A percentile compares a stretch with the other conserved stretches of the same genome.
Evolutionary conservation across 2,888 invertebrate genomes (phyloP).

Genomic region (Bedellia somnulentella): DNA sequence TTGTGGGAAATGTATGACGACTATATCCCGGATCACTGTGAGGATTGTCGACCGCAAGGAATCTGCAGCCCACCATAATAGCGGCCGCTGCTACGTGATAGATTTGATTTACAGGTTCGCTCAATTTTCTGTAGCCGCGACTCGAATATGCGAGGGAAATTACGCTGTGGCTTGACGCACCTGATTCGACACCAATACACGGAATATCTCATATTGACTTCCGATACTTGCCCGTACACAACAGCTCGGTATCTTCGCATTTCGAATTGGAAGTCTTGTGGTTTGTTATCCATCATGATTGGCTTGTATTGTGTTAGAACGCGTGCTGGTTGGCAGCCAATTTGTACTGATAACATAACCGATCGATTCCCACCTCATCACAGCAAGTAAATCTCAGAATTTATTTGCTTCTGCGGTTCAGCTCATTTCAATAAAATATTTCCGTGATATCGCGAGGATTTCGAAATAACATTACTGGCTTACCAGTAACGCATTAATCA

Average conservation of each 20-base stretch:
- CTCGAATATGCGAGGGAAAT: slow-evolving; percentile 27
- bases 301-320: no score
- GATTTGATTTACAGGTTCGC: slow-evolving; percentile 53
- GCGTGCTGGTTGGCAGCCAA: no score
- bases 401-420: background rate
- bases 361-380: no score
- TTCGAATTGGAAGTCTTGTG: no score
- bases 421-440: background rate
- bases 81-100: slow-evolving; percentile 42
- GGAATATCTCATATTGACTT: slow-evolving; percentile 15
- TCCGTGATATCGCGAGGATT: background rate
- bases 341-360: no score
- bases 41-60: slow-evolving; percentile 38
- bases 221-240: slow-evolving; percentile 8
- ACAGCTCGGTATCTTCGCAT: slow-evolving; percentile 19
- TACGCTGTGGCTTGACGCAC: slow-evolving; percentile 43
- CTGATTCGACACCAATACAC: slow-evolving; percentile 19
- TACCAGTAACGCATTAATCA: no score
- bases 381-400: no score
- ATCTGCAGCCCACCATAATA: slow-evolving; percentile 35
- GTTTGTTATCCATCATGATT: no score
- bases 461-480: no score
- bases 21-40: slow-evolving; percentile 14
- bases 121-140: slow-evolving; percentile 36
- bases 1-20: slow-evolving; percentile 14